Conservation (phyloP, 2,888 invertebrate genomes). For the Pyrochroa serraticornis region DNA sequence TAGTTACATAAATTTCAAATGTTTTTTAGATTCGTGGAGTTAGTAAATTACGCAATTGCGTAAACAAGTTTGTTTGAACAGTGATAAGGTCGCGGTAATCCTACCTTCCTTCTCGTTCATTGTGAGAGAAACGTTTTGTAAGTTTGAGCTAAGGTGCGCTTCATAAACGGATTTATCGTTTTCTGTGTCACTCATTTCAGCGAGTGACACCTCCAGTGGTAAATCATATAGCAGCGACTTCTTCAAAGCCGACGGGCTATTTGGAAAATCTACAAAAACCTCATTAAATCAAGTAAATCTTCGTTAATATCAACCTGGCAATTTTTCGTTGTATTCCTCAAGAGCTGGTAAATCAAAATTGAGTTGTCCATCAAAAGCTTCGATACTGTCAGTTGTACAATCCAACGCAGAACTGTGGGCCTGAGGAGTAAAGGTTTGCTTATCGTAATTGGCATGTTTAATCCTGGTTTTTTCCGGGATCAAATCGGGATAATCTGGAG, state of each 20-base stretch:
- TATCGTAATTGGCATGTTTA: conserved; percentile 40
- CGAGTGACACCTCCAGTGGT: conserved; percentile 61
- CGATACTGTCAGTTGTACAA: conserved; percentile 25
- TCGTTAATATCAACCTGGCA: conserved; percentile 42
- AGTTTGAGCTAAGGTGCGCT: conserved; percentile 60
- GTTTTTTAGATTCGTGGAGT: no score
- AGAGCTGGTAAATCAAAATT: conserved; percentile 44
- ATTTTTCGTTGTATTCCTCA: conserved; percentile 47
- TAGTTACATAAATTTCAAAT: no score
- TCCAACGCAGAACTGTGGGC: conserved; percentile 48
- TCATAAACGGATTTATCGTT: conserved; percentile 61
- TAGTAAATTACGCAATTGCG: background rate
- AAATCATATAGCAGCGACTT: conserved; percentile 62
- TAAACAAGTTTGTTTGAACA: background rate
- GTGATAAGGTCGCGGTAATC: background rate
- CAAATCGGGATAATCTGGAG: conserved; percentile 54
- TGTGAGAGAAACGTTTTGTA: conserved; percentile 59
- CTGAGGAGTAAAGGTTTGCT: conserved; percentile 46
- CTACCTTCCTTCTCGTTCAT: conserved; percentile 59
- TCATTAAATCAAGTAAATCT: background rate
- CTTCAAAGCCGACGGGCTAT: conserved; percentile 64
- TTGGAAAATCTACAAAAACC: conserved; percentile 58
- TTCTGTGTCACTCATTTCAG: conserved; percentile 57
- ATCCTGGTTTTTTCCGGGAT: conserved; percentile 52
- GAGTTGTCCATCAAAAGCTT: conserved; percentile 39